Conservation (phyloP, 2,888 invertebrate species). For the Tubiluchus corallicola region DNA sequence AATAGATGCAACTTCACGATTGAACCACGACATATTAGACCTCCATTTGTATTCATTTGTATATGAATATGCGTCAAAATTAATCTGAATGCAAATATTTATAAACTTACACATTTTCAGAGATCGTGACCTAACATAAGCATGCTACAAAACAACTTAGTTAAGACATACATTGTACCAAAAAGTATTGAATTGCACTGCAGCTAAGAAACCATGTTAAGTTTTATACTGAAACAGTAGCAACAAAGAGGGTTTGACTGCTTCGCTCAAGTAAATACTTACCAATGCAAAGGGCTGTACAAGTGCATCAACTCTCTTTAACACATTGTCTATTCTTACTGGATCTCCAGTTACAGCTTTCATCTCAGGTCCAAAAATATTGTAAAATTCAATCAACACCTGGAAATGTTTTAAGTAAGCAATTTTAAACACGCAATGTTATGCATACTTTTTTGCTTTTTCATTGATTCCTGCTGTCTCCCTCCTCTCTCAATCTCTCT, state of each 20-base stretch:
- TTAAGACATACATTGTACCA: neutral
- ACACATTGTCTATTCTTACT: conserved; percentile 61
- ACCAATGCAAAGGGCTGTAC: conserved; percentile 40
- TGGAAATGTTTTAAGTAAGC: too few species aligned
- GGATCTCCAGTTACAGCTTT: conserved; percentile 72
- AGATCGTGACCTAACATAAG: too few species aligned
- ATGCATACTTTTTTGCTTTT: too few species aligned
- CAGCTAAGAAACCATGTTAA: too few species aligned
- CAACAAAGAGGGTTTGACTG: too few species aligned
- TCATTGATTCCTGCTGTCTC: too few species aligned
- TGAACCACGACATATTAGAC: conserved; percentile 54
- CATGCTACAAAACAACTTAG: neutral
- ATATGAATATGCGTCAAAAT: conserved; percentile 61
- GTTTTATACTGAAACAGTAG: too few species aligned
- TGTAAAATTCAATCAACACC: conserved; percentile 67
- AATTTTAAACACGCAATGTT: too few species aligned
- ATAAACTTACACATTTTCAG: neutral
- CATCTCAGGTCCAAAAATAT: conserved; percentile 66
- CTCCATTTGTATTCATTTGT: conserved; percentile 70
- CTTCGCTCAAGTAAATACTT: conserved; percentile 9
- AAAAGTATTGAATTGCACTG: too few species aligned
- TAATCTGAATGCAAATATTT: conserved; percentile 42
- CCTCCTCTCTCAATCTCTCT: too few species aligned
- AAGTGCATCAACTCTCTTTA: conserved; percentile 55
- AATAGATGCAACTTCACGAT: conserved; percentile 47